Evolutionary conservation across 1,140 invertebrate species (phyloP).

Genomic region (Lanistes nyassanus): DNA sequence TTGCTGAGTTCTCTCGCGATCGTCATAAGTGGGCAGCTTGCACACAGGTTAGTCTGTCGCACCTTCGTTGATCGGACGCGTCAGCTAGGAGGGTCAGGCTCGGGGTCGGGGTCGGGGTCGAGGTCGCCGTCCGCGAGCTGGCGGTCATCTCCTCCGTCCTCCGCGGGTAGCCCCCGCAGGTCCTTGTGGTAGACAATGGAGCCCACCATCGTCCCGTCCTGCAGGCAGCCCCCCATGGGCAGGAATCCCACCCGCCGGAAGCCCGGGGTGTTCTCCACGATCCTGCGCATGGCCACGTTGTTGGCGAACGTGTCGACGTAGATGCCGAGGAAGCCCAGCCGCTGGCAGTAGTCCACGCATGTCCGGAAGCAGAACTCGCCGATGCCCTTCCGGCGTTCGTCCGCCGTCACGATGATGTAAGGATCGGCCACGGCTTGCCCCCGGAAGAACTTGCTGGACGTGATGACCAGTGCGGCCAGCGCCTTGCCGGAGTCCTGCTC

Average conservation of each 20-base stretch:
- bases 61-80: too few relatives aligned
- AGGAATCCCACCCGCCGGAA: conserved; percentile 43
- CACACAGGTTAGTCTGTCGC: too few relatives aligned
- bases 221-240: conserved; percentile 41
- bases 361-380: conserved; percentile 44
- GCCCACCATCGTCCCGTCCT: conserved; percentile 36
- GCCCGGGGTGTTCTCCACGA: conserved; percentile 41
- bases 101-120: too few relatives aligned
- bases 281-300: conserved; percentile 44
- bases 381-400: conserved; percentile 37
- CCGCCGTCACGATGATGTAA: conserved; percentile 43
- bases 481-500: conserved; percentile 37
- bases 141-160: neutral
- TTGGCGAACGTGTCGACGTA: conserved; percentile 49
- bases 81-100: too few relatives aligned
- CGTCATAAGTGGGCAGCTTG: too few relatives aligned
- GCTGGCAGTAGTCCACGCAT: conserved; percentile 37
- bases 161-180: conserved; percentile 7
- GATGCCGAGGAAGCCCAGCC: conserved; percentile 44
- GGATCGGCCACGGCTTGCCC: conserved; percentile 44
- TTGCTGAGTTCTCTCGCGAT: too few relatives aligned
- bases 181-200: conserved; percentile 44
- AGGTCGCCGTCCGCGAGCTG: too few relatives aligned
- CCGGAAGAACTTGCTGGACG: conserved; percentile 46
- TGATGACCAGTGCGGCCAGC: conserved; percentile 43